Evolutionary conservation across 2,113 vertebrate genomes (phyloP), one percentile per base, ranked within the genome.

Genomic region (Anoplopoma fimbria): DNA sequence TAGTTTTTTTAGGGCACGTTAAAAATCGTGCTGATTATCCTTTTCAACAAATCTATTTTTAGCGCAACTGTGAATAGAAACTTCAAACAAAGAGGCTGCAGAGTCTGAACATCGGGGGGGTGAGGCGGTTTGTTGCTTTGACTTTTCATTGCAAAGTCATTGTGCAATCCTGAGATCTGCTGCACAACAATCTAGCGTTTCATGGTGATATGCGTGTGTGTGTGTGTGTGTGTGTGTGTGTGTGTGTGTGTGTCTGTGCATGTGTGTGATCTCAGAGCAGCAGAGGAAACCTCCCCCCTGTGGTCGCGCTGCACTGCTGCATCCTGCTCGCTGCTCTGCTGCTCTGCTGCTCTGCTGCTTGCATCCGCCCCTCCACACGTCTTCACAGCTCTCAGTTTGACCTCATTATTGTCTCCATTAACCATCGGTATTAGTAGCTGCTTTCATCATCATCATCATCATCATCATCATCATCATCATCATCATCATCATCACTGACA

Each of bases 261-360:
- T 69, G 58, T 75, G 69, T 78, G 49, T 77, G 83, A 84, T 84
- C 76, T 81, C 67, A 70, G 84, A 70, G 51, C 65, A 67, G 75
- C 72, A 90, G 83, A 89, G 77, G 88, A 90, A 93, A 88, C 88
- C 81, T 83, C 85, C 87, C 87, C 85, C 89, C 79, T 91, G 92
- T 91, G 92, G 90, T 92, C 82, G 78, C 72, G 63, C 69, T 92
- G 88, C 89, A 90, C 82, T 65, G 86, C 81, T 93, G 91, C 89
- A 91, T 87, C 83, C 82, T 87, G 79, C 85, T 85, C 13, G 60
- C 81, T 69, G 70, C 77, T 87, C 49, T 80, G 80, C 68, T 62
- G 73, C n/a, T 17, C 53, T 76, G 84, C 82, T 82, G 76, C 83
- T 47, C 71, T 13, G 7, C n/a, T 57, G 87, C 88, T 89, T 88